Base-by-base conservation (phyloP, 2,888 invertebrate genomes). In the Tinea pellionella region DNA sequence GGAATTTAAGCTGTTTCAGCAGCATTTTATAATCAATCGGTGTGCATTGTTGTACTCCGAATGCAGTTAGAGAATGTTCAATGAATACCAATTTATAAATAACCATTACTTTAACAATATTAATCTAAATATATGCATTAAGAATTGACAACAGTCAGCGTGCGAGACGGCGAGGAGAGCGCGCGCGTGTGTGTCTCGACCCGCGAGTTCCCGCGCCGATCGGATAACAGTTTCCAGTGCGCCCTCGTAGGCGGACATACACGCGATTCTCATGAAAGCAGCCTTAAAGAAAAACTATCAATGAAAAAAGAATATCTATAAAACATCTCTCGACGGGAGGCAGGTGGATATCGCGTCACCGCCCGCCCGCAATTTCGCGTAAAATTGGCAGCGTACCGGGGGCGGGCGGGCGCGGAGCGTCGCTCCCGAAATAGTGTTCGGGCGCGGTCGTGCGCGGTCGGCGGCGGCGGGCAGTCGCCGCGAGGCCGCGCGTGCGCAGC, bases 341-440 rank as follows among this genome's bases (percentile, higher is more conserved):
- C 57, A 57, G 57, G 57, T 57, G 57, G 82, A 84, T 82, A 84
- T 85, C 86, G 85, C 85, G 83, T 85, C 86, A 83, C 84, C 84
- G 86, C 86, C 86, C 84, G 85, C 86, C 86, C 85, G 86, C 83
- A 85, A 85, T 85, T 85, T 85, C 80, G 85, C 86, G 86, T 86
- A 84, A 86, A 86, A 86, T 86, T 86, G 86, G 86, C 86, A 85
- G 83, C 81, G 75, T 77, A 80, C 72, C 76, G 75, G 80, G 83
- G 82, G 82, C 82, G 85, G 84, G 80, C 80, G 77, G 80, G 79
- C 75, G 81, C 77, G 80, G 79, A 77, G 81, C 78, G 84, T 77
- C 85, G 83, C 73, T 85, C 86, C 86, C 84, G 86, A 86, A 86
- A 86, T 86, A 86, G 86, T 83, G 85, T 84, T 85, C 85, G 86